Evolutionary conservation across 2,888 invertebrate species (phyloP).

Genomic region (Julus scandinavius): DNA sequence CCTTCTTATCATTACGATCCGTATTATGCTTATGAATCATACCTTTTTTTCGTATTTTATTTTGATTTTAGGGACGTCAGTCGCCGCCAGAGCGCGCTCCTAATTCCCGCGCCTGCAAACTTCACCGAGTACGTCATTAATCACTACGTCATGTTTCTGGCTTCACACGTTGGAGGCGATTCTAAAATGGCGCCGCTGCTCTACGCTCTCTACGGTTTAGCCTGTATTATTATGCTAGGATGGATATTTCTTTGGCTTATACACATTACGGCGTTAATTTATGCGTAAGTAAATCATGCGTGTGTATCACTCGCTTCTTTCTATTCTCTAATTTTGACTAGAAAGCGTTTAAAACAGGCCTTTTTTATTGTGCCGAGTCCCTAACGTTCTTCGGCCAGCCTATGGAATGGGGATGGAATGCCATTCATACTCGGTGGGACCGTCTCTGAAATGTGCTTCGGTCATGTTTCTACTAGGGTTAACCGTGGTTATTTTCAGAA

Average conservation of each 20-base stretch:
- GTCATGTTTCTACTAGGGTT: neutral
- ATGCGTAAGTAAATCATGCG: slow-evolving; percentile 55
- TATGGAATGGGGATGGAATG: slow-evolving; percentile 1
- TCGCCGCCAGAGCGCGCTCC: slow-evolving; percentile 54
- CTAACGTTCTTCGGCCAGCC: neutral
- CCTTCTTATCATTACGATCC: neutral
- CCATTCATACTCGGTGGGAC: slow-evolving; percentile 8
- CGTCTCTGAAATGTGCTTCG: neutral
- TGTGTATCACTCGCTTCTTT: neutral
- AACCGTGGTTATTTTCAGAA: neutral
- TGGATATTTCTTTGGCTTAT: slow-evolving; percentile 56
- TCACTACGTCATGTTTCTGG: slow-evolving; percentile 44
- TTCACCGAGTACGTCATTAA: slow-evolving; percentile 48
- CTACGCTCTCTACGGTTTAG: slow-evolving; percentile 54
- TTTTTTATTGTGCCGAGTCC: neutral
- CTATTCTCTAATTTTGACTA: neutral
- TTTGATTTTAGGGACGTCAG: slow-evolving; percentile 54
- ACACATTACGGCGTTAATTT: slow-evolving; percentile 55
- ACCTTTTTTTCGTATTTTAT: slow-evolving; percentile 9
- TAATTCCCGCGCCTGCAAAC: slow-evolving; percentile 50
- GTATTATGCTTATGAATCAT: neutral
- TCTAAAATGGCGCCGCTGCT: slow-evolving; percentile 56
- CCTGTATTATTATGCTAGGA: slow-evolving; percentile 54
- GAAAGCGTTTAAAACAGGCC: neutral
- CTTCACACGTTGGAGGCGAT: slow-evolving; percentile 54